These are phyloP conservation scores for Trypoxylus dichotomus DNA, from an alignment of 1,140 invertebrate genomes.

Conservation along the genomic window DNA sequence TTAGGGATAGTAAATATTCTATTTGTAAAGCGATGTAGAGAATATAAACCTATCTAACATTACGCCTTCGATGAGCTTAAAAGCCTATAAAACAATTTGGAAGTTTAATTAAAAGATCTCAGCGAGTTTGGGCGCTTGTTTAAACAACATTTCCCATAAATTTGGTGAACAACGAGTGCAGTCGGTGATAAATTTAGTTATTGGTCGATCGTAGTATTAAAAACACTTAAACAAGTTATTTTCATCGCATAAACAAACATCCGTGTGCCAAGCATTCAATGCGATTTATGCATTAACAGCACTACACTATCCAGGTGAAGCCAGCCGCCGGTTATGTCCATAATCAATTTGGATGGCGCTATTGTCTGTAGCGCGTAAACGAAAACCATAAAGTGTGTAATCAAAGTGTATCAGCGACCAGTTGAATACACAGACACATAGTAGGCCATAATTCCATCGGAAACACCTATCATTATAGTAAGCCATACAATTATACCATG, in stretches of 20 bases:
- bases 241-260: background rate
- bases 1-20: background rate
- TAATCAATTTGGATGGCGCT: conserved; percentile 14
- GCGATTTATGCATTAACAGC: background rate
- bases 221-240: conserved; percentile 4
- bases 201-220: background rate
- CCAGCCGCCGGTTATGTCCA: background rate
- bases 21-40: background rate
- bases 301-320: background rate
- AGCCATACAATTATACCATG: background rate
- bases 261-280: background rate
- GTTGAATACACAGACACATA: conserved; percentile 6
- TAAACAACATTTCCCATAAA: background rate
- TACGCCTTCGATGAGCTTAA: background rate
- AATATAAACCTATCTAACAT: background rate
- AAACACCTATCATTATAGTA: conserved; percentile 20
- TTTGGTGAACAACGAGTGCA: background rate
- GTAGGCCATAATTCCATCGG: conserved; percentile 20
- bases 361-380: background rate
- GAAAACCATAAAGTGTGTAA: conserved; percentile 24
- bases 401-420: conserved; percentile 14
- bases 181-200: background rate
- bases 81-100: background rate
- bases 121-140: background rate
- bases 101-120: background rate